Evolutionary conservation across 2,113 vertebrate species (phyloP), one percentile per base, ranked within the genome.

Genomic region (Salvelinus namaycush): DNA sequence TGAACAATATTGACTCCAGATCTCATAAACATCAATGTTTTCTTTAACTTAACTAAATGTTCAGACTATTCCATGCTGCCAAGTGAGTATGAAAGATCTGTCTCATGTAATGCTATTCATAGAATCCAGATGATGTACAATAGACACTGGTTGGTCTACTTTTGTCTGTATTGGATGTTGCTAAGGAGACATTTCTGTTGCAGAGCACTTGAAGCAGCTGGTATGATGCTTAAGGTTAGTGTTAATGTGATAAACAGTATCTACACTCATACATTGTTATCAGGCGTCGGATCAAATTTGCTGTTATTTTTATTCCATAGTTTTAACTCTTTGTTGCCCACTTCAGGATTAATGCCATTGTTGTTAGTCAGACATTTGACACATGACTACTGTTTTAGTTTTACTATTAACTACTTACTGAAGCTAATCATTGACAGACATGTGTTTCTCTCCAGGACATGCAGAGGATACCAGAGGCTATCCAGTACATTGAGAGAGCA

Each of bases 221-320:
- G 97, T 57, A 99, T 99, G 97, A 99, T 99, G 97, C 86, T 98
- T 86, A 99, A 99, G 95, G 97, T 96, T 78, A 90, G 89, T 73
- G 2, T 12, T 67, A 60, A 73, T 7, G 0, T 70, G 77, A 0
- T 80, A 62, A 49, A 18, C 51, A 54, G 51, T 44, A 44, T 44
- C 39, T 2, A 44, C 2, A 44, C 39, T 54, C 51, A 18, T 54
- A 18, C 51, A 54, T 29, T 31, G 14, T 31, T 18, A 68, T 18
- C n/a, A 8, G n/a, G 24, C n/a, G n/a, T 22, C 59, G 1, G 18
- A 16, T 22, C n/a, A 62, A n/a, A 62, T 7, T n/a, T 24, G 59
- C 16, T 62, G 6, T 62, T 62, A 1, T 62, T 8, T 22, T 62
- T 22, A 44, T 44, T 11, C 13, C 16, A 22, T 16, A 13, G 9